Evolutionary conservation across 1,140 invertebrate genomes (phyloP).

Genomic region (Trissolcus basalis): DNA sequence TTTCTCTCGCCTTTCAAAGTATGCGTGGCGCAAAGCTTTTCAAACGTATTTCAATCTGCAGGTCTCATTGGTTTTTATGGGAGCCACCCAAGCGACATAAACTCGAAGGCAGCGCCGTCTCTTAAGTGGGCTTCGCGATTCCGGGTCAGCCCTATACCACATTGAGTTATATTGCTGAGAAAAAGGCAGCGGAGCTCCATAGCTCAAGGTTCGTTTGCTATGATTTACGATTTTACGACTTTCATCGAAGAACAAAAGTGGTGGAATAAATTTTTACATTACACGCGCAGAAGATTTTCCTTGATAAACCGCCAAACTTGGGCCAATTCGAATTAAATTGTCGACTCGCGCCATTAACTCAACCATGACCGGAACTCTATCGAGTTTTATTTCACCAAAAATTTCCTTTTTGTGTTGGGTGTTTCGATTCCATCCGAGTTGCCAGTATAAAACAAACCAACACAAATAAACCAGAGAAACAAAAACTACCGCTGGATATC

Average conservation of each 20-base stretch:
- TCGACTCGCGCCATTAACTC: background rate
- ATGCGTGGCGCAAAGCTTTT: conserved; percentile 48
- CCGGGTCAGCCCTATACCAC: conserved; percentile 47
- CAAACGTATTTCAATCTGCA: conserved; percentile 63
- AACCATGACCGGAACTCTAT: no score
- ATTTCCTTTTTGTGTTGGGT: no score
- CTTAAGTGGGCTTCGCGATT: conserved; percentile 57
- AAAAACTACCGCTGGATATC: no score
- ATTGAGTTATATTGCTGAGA: conserved; percentile 52
- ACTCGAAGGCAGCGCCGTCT: conserved; percentile 35
- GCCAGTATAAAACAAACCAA: no score
- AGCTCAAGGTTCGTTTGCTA: conserved; percentile 56
- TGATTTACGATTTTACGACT: conserved; percentile 60
- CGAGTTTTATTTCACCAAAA: no score
- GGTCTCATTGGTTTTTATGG: conserved; percentile 62
- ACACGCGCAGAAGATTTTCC: conserved; percentile 31
- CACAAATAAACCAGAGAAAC: no score
- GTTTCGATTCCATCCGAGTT: no score
- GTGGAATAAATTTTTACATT: conserved; percentile 56
- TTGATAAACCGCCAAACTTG: conserved; percentile 52
- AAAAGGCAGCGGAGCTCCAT: conserved; percentile 42
- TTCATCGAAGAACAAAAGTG: conserved; percentile 55
- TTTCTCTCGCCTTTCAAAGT: conserved; percentile 28
- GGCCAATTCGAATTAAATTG: conserved; percentile 47
- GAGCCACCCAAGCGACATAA: conserved; percentile 59